A percentile compares a stretch with the other conserved stretches of the same genome.
phyloP scores from a whole-genome alignment of 1,140 invertebrate genomes.

The Bombus superbus region DNA sequence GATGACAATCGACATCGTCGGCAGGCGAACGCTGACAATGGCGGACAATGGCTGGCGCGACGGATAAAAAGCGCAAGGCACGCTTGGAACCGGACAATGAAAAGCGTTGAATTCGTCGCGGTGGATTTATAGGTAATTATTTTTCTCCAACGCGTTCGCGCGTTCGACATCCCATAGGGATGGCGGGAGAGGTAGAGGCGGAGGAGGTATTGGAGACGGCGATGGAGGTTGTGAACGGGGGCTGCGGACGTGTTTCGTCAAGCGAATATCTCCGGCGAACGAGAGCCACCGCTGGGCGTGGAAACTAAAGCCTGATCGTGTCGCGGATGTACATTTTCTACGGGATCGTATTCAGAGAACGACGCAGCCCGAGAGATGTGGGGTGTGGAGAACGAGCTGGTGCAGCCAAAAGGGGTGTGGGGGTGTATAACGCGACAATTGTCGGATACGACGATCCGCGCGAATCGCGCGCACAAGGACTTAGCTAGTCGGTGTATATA shows the following conservation, averaged over 20 bases:
- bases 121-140: slow-evolving; percentile 81
- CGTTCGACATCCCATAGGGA: slow-evolving; percentile 5
- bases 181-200: slow-evolving; percentile 14
- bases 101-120: slow-evolving; percentile 53
- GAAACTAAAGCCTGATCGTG: slow-evolving; percentile 69
- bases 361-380: slow-evolving; percentile 37
- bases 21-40: not conserved
- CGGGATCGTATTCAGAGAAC: slow-evolving; percentile 67
- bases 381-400: slow-evolving; percentile 30
- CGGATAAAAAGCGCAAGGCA: slow-evolving; percentile 24
- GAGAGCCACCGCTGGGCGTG: slow-evolving; percentile 63
- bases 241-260: slow-evolving; percentile 53
- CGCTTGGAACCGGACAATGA: slow-evolving; percentile 17
- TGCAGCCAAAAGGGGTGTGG: slow-evolving; percentile 21
- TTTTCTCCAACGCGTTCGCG: slow-evolving; percentile 66
- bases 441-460: slow-evolving; percentile 77
- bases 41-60: slow-evolving; percentile 49
- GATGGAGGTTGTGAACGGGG: not conserved
- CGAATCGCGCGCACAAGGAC: slow-evolving; percentile 72
- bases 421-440: slow-evolving; percentile 77
- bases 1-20: slow-evolving; percentile 51
- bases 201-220: not conserved
- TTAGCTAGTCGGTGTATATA: slow-evolving; percentile 65
- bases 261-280: slow-evolving; percentile 61
- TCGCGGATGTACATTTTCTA: slow-evolving; percentile 71